Evolutionary conservation across 2,797 vertebrate genomes (phyloP), one percentile per base, ranked within the genome.

Genomic region (Myripristis murdjan): DNA sequence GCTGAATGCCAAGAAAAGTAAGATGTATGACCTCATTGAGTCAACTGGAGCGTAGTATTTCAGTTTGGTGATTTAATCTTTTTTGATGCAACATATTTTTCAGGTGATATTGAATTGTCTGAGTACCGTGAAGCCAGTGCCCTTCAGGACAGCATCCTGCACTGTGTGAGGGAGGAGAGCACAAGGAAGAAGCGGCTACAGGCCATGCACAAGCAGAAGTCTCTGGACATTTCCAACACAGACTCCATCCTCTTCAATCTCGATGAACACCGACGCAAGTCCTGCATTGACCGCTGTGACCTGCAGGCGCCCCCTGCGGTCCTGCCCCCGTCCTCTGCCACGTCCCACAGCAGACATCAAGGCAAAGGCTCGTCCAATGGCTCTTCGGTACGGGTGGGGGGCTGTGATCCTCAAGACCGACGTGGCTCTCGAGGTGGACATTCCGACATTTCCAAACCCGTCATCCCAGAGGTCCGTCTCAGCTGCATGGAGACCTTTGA

Each of bases 191-290:
- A 98, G 87, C 95, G 96, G 44, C 94, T 99, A 35, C 97, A 97
- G 85, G 97, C 98, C 91, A 97, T 99, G 88, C 94, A 95, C 87
- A 99, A 99, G 93, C 98, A 99, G 93, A 98, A 99, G 90, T 99
- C 98, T 89, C 95, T 99, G 89, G 98, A 99, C 92, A 99, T 99
- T 83, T 94, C 96, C 88, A 99, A 99, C 70, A 96, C 98, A 6
- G 98, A 99, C 93, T 98, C 97, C 77, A 94, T 99, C 83, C 94
- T 99, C 77, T 99, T 96, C 75, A 97, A 98, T 31, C 87, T 99
- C 84, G 97, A 99, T 2, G 98, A 99, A 64, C 97, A 98, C 70
- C 95, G 98, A 1, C 96, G 98, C 70, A 99, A 99, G 87, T 99
- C 98, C 64, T 99, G 98, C 94, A 98, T 99, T 52, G 98, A 99